Conservation (phyloP, 2,888 invertebrate genomes). For the Neria commutata region DNA sequence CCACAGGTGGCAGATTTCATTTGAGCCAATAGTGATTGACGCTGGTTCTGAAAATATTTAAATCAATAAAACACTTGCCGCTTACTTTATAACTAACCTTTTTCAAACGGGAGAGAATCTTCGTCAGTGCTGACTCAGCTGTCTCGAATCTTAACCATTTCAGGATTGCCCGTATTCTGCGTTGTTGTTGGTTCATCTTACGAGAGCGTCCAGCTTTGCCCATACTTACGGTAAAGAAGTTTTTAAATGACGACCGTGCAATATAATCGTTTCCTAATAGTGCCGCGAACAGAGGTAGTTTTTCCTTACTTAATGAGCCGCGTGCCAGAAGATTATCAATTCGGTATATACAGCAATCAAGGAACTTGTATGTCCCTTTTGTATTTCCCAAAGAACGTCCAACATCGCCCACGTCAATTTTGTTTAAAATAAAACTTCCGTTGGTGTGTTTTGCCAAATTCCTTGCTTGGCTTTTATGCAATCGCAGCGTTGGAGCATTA, state of each 20-base stretch:
- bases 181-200: conserved; percentile 67
- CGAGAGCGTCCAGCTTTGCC: conserved; percentile 50
- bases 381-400: too few species aligned
- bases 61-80: neutral
- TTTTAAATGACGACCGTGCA: conserved; percentile 69
- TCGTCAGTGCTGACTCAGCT: conserved; percentile 71
- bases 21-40: conserved; percentile 65
- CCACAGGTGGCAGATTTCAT: conserved; percentile 70
- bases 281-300: conserved; percentile 81
- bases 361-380: conserved; percentile 49
- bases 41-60: conserved; percentile 51
- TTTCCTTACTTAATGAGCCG: conserved; percentile 69
- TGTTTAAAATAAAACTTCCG: conserved; percentile 42
- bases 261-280: conserved; percentile 91
- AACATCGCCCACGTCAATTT: conserved; percentile 39
- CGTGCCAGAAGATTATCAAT: conserved; percentile 72
- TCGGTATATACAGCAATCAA: conserved; percentile 74
- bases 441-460: conserved; percentile 53
- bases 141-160: conserved; percentile 78
- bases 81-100: conserved; percentile 45
- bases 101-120: conserved; percentile 70
- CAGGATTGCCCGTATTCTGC: conserved; percentile 73
- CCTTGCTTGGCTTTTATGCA: conserved; percentile 47
- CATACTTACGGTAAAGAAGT: conserved; percentile 70
- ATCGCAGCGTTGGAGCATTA: conserved; percentile 31